Evolutionary conservation across 2,797 vertebrate genomes (phyloP).

Genomic region (Alcedo atthis): DNA sequence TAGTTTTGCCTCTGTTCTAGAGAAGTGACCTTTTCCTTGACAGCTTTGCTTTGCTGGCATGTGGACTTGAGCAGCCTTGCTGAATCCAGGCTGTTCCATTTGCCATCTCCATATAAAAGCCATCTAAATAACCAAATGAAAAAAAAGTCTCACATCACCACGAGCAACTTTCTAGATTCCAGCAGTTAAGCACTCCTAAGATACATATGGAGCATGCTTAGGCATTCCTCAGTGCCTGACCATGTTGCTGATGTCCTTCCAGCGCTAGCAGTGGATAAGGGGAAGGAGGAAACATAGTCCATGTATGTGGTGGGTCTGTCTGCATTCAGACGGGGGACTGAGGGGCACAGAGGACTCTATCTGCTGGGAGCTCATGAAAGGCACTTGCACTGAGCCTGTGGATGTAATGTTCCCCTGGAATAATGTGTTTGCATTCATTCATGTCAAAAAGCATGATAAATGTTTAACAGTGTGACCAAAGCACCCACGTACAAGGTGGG

Average conservation of each 20-base stretch:
- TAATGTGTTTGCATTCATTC: not conserved
- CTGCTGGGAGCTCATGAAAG: not conserved
- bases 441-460: not conserved
- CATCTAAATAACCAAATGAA: not conserved
- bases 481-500: rapidly evolving
- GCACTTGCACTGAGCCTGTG: not conserved
- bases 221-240: not conserved
- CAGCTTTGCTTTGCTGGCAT: not conserved
- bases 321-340: not conserved
- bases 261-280: not conserved
- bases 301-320: rapidly evolving
- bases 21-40: constrained; percentile 37
- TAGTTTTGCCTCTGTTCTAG: not conserved
- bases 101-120: not conserved
- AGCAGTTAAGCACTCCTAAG: not conserved
- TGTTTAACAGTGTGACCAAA: not conserved
- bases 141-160: rapidly evolving
- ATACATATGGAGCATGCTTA: too few species aligned
- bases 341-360: not conserved
- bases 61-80: not conserved
- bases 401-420: not conserved
- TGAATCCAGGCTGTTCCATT: not conserved
- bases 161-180: not conserved
- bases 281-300: not conserved
- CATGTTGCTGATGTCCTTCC: not conserved